Evolutionary conservation across 2,888 invertebrate genomes (phyloP), one percentile per base, ranked within the genome.

Genomic region (Lithophane leautieri): DNA sequence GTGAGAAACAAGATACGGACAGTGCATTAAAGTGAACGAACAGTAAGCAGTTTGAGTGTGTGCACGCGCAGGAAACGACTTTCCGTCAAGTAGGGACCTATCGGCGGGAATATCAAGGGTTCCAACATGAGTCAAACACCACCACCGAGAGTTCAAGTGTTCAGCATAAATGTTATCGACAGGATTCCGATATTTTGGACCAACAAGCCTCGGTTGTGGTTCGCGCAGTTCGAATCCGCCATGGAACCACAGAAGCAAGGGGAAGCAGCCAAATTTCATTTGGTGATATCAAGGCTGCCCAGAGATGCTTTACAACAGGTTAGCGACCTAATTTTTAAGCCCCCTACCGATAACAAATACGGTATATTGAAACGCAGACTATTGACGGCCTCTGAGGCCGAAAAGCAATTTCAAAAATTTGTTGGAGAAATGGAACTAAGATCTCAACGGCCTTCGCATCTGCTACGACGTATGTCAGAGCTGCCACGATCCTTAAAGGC

Each of bases 201-300:
- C 12, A 54, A 56, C 42, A 68, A 56, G 56, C 68, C 56, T 12
- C 42, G 56, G 25, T 1, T 68, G 25, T 68, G 54, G 54, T 68
- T 42, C 54, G 40, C 67, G 0, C 68, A 68, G 25, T 68, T 54
- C 1, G 54, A 68, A 12, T 68, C 54, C n/a, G 40, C 40, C 40
- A 40, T 40, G 40, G 40, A 54, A 19, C 52, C 52, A 0, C 52
- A 67, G n/a, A 67, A 67, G 16, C 34, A 52, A 16, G 67, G 52
- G 34, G 16, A 52, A 1, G 44, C 47, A 65, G 25, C n/a, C 0
- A 65, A 65, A 65, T 65, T 47, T 2, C 28, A 28, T 7, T 12
- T 66, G 4, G 47, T 47, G 0, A 47, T 47, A 2, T 9, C 50
- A 14, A 50, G 22, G 0, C 28, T 66, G 63, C 25, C 47, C 11